Evolutionary conservation across 2,797 vertebrate genomes (phyloP).

Genomic region (Anguilla marmorata): DNA sequence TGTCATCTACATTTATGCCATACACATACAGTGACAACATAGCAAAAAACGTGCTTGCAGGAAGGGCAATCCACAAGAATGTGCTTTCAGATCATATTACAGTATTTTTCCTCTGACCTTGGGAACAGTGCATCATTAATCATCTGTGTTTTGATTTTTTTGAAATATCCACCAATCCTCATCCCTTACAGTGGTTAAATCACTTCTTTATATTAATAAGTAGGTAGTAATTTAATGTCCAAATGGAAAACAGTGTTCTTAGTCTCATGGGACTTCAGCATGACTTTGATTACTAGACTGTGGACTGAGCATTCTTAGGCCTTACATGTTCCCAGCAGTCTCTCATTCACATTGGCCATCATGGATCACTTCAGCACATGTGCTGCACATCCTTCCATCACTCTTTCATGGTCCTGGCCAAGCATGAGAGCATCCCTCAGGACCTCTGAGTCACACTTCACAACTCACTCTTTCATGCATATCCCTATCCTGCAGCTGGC

Average conservation of each 20-base stretch:
- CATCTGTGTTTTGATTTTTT: neutral
- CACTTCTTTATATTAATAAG: neutral
- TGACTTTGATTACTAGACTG: neutral
- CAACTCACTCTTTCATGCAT: neutral
- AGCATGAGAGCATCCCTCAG: neutral
- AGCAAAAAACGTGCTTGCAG: neutral
- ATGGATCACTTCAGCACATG: neutral
- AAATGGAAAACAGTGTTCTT: neutral
- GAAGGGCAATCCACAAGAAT: slow-evolving; percentile 20
- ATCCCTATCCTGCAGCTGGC: neutral
- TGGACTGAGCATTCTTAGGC: neutral
- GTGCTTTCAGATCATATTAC: slow-evolving; percentile 24
- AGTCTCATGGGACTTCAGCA: neutral
- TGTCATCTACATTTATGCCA: slow-evolving; percentile 21
- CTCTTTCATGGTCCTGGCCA: neutral
- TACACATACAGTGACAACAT: neutral
- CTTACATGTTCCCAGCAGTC: neutral
- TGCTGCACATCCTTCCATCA: neutral
- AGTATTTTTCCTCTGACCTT: neutral
- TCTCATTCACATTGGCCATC: neutral
- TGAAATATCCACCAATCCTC: neutral
- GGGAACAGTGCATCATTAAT: neutral
- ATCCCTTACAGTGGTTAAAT: too few species aligned
- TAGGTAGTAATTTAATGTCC: neutral
- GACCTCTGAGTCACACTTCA: neutral